Base-by-base conservation (phyloP, 2,113 vertebrate species). In the Scolopax mira region DNA sequence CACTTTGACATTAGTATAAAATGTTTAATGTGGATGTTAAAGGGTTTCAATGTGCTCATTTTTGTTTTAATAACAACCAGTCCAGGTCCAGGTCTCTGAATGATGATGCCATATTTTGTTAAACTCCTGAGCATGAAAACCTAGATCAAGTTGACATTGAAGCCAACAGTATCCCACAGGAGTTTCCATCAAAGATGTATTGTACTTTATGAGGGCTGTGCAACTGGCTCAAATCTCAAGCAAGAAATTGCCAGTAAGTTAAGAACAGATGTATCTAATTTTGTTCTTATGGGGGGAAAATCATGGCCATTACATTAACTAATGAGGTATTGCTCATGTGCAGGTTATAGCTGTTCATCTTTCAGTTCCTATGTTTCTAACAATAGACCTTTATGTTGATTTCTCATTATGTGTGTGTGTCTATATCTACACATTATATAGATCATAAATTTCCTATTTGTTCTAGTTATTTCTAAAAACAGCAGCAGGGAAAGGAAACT, bases 231-330 rank as follows among this genome's bases (percentile, higher is more conserved):
- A 81, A 93, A 81, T 93, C 94, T 93, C 89, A 67, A 74, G 77
- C 64, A 86, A 93, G 89, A 86, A 93, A 90, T 75, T 92, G 83
- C 94, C 37, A 64, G 77, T 64, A 96, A 96, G 94, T 96, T 94
- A 96, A 93, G 91, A 95, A 94, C 95, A 97, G 88, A 92, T 97
- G 96, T 90, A 81, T 49, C 52, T 93, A 92, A 96, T 94, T 95
- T 92, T 84, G 48, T 79, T 94, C 94, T 96, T 90, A 81, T 57
- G 57, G 57, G 35, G 41, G 62, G 16, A 78, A 93, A 92, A 52
- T 79, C 65, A 28, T 24, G 65, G 55, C 83, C 35, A 64, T 81
- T 96, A 60, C 30, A 35, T 83, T 93, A 92, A 90, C 69, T 77
- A 96, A 85, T 42, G 77, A 88, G 31, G 65, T 74, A 84, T 62